phyloP scores from a whole-genome alignment of 2,113 vertebrate species.

The Tauraco erythrolophus region DNA sequence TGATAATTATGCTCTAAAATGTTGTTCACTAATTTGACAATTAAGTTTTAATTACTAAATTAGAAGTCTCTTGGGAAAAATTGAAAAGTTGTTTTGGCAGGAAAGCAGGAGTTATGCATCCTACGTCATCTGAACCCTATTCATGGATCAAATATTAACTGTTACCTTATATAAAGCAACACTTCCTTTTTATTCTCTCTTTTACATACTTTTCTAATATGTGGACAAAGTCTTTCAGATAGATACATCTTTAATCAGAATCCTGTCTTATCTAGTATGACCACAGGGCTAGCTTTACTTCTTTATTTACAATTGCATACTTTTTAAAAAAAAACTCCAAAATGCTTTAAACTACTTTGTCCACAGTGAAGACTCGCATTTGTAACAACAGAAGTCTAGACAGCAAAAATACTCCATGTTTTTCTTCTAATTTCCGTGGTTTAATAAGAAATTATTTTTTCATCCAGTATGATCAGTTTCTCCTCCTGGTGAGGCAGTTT shows the following conservation, averaged over 20 bases:
- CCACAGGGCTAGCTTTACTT: background rate
- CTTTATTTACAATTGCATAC: background rate
- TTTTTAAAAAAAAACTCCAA: background rate
- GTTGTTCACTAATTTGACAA: background rate
- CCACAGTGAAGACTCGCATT: background rate
- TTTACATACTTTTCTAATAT: background rate
- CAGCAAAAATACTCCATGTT: background rate
- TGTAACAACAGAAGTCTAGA: background rate
- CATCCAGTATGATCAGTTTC: background rate
- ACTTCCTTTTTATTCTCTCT: background rate
- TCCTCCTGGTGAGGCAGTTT: rapidly evolving
- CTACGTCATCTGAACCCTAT: background rate
- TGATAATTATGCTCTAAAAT: slow-evolving; percentile 4
- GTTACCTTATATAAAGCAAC: background rate
- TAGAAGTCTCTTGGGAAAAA: slow-evolving; percentile 5
- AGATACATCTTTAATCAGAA: background rate
- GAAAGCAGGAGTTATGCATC: background rate
- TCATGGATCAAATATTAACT: background rate
- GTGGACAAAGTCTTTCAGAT: background rate
- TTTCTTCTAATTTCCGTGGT: background rate
- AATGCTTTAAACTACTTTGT: background rate
- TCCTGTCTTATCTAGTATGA: background rate
- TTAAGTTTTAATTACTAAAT: background rate
- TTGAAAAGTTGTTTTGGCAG: background rate
- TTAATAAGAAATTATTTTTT: background rate